Evolutionary conservation across 2,797 vertebrate species (phyloP), one percentile per base, ranked within the genome.

Genomic region (Gobio occitaniae): DNA sequence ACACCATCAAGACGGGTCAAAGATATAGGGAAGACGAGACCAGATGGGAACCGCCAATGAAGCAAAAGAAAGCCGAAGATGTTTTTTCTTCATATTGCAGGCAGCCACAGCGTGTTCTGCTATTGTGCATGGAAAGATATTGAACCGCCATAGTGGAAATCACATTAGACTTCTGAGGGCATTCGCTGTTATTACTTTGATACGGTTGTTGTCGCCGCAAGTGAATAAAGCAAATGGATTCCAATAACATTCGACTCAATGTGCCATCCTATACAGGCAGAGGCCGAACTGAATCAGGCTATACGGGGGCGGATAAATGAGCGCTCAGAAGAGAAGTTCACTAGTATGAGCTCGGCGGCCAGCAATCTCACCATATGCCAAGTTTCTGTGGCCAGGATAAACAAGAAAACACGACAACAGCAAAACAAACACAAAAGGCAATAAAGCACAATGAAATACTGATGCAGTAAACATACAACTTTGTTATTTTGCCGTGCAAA

Each of bases 161-260:
- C 78, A 72, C 80, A 86, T 89, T 84, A 84, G 65, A 59, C 44
- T 84, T 84, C 84, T 92, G 90, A 89, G 87, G 91, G 90, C 86
- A 78, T 36, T 78, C 85, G 52, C 88, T 84, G 83, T 93, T 94
- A 93, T 94, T 93, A 87, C 89, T 89, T 89, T 90, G 89, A 90
- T 92, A 91, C 91, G 87, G 87, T 88, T 91, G 88, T 71, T 52
- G 74, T 86, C 88, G 82, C 89, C 88, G 85, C 61, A 80, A 90
- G 90, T 86, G 74, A 83, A 85, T 84, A 83, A 87, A 90, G 92
- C 92, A 93, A 94, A 94, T 93, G 93, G 91, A 91, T 93, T 90
- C 89, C 88, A 87, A 89, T 90, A 93, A 93, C 91, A 63, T 61
- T 82, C 87, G 83, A 38, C 82, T 88, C 61, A 68, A 89, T 81